These are phyloP conservation scores for Cryptoprocta ferox DNA, from an alignment of 2,797 vertebrate genomes.

Conservation along the genomic window DNA sequence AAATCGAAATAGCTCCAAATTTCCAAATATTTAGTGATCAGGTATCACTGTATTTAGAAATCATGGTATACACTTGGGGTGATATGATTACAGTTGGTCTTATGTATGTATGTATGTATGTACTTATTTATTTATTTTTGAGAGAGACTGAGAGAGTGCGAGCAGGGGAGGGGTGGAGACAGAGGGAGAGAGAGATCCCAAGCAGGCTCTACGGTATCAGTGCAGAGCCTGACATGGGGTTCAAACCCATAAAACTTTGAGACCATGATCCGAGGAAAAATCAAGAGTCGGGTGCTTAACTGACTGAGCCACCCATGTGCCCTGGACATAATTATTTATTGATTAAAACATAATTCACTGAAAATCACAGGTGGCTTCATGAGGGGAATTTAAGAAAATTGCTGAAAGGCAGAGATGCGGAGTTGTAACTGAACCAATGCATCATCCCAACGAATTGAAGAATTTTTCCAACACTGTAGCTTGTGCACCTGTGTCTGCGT, in stretches of 20 bases:
- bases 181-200: no score
- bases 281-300: no score
- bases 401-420: background rate
- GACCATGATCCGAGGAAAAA: no score
- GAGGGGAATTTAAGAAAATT: background rate
- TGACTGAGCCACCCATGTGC: no score
- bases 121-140: no score
- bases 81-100: background rate
- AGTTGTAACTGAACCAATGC: background rate
- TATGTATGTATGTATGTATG: no score
- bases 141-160: no score
- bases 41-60: background rate
- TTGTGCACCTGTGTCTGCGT: background rate
- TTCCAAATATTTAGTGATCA: background rate
- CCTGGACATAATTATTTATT: background rate
- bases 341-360: slow-evolving; percentile 8
- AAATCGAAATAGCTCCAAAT: background rate
- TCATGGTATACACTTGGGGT: background rate
- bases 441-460: background rate
- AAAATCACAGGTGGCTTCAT: background rate
- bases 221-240: no score
- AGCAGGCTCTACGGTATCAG: no score
- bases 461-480: background rate
- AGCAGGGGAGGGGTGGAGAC: no score
- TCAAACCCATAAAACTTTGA: no score